These are phyloP conservation scores for Caenorhabditis sinica DNA, from an alignment of 2,888 invertebrate species.

Conservation along the genomic window DNA sequence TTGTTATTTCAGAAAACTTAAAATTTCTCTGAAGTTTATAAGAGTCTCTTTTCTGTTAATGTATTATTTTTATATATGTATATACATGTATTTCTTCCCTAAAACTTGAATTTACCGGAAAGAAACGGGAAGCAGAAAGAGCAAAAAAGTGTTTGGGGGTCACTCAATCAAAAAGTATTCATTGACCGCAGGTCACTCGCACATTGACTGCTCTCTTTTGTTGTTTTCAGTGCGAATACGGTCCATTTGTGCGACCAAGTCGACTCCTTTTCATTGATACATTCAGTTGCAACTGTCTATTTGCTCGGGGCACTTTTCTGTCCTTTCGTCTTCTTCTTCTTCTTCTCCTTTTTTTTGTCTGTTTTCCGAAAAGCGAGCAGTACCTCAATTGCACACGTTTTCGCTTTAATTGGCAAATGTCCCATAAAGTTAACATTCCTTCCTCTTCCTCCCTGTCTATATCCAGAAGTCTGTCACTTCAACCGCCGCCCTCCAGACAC, in stretches of 20 bases:
- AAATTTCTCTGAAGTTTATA: neutral
- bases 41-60: neutral
- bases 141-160: constrained; percentile 17
- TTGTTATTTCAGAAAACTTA: too few relatives aligned
- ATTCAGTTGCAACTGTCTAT: constrained; percentile 62
- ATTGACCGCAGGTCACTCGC: constrained; percentile 55
- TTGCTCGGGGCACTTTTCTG: constrained; percentile 43
- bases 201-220: constrained; percentile 26
- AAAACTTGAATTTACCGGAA: constrained; percentile 20
- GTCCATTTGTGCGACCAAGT: constrained; percentile 51
- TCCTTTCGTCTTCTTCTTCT: constrained; percentile 23
- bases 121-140: constrained; percentile 1
- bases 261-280: constrained; percentile 34
- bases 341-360: constrained; percentile 17
- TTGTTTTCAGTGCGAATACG: constrained; percentile 54
- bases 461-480: constrained; percentile 32
- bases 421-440: constrained; percentile 40
- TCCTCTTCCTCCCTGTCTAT: neutral
- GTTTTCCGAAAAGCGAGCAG: constrained; percentile 35
- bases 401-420: constrained; percentile 50
- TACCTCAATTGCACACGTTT: constrained; percentile 46
- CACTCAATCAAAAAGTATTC: constrained; percentile 56
- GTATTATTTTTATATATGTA: neutral
- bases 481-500: constrained; percentile 17
- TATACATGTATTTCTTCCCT: too few relatives aligned